phyloP scores from a whole-genome alignment of 2,797 vertebrate species.

The Cossypha niveicapilla region DNA sequence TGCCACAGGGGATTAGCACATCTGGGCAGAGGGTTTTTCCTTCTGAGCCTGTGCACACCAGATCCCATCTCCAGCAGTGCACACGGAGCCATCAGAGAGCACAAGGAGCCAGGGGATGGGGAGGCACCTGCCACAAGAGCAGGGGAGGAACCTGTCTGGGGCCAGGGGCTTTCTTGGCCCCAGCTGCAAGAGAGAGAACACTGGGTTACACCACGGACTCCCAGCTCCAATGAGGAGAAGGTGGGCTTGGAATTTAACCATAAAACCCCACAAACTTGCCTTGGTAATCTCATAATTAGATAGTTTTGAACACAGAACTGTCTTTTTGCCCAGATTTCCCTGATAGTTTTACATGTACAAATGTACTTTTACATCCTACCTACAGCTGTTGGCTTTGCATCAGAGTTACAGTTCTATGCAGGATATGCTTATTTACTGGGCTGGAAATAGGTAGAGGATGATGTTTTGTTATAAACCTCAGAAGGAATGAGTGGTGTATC shows the following conservation, averaged over 20 bases:
- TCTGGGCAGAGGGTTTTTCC: constrained; percentile 48
- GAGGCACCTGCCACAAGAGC: not conserved
- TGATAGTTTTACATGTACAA: accelerated
- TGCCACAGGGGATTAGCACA: constrained; percentile 60
- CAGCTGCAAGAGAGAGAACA: not conserved
- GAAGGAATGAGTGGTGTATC: not conserved
- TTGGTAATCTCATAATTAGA: not conserved
- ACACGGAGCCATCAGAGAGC: not conserved
- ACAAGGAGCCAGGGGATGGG: not conserved
- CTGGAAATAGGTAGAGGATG: not conserved
- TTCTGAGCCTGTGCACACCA: not conserved
- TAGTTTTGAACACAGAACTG: not conserved
- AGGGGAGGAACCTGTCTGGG: not conserved
- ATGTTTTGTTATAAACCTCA: not conserved
- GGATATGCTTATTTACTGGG: not conserved
- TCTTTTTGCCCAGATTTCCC: not conserved
- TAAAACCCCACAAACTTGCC: not conserved
- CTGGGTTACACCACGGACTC: accelerated
- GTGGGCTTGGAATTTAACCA: not conserved
- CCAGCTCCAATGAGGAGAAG: not conserved
- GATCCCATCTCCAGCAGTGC: not conserved
- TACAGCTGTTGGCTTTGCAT: not conserved
- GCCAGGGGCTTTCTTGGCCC: not conserved
- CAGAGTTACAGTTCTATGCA: not conserved
- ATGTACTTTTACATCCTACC: not conserved